phyloP scores from a whole-genome alignment of 2,113 vertebrate genomes.

The Dryoscopus gambensis region DNA sequence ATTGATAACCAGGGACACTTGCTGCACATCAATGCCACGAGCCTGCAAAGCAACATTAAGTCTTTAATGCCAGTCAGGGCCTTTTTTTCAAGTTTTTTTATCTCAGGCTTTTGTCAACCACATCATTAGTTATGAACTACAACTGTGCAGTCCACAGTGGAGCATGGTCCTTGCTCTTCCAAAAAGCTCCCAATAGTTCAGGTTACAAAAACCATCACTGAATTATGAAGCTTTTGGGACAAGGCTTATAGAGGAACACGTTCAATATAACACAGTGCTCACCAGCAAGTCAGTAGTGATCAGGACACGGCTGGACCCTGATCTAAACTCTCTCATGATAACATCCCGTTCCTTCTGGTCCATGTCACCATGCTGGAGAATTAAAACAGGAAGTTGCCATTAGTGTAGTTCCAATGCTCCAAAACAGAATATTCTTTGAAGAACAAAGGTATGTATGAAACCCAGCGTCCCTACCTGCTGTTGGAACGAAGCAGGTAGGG shows the following conservation, averaged over 20 bases:
- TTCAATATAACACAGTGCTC: background rate
- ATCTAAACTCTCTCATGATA: constrained; percentile 97
- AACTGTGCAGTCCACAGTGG: constrained; percentile 80
- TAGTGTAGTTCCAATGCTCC: background rate
- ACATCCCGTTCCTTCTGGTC: constrained; percentile 98
- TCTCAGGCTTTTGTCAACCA: constrained; percentile 66
- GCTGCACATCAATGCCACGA: constrained; percentile 98
- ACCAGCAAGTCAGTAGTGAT: constrained; percentile 99
- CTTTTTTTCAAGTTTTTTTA: fast-evolving
- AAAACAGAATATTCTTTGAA: fast-evolving
- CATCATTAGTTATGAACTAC: constrained; percentile 78
- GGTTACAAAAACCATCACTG: constrained; percentile 69
- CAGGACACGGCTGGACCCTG: constrained; percentile 93
- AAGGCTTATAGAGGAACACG: fast-evolving
- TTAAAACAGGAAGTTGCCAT: fast-evolving
- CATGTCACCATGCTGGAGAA: constrained; percentile 93
- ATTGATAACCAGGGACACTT: constrained; percentile 98
- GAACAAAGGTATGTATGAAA: constrained; percentile 58
- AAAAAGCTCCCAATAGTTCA: constrained; percentile 70
- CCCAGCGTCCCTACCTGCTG: constrained; percentile 78
- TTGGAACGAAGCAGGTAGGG: constrained; percentile 37
- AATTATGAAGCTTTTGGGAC: constrained; percentile 65
- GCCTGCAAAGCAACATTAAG: constrained; percentile 74
- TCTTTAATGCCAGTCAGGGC: background rate
- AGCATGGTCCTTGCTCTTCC: constrained; percentile 81